A percentile compares a stretch with the other conserved stretches of the same genome.
These are phyloP conservation scores for Ptilodon capucinus DNA, from an alignment of 2,888 invertebrate species.

Conservation along the genomic window DNA sequence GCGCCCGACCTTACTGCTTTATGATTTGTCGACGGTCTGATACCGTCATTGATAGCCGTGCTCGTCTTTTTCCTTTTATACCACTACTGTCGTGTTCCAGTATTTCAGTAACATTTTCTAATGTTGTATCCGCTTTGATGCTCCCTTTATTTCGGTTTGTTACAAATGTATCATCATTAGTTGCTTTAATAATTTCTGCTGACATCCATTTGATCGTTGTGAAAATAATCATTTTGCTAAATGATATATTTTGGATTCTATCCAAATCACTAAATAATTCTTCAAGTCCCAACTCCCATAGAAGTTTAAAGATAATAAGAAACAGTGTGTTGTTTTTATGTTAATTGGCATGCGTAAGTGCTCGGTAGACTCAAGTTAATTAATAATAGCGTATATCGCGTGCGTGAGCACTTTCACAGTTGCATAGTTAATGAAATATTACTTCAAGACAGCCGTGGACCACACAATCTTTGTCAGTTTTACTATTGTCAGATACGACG, in stretches of 20 bases:
- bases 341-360: constrained; percentile 36
- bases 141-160: constrained; percentile 20
- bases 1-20: constrained; percentile 61
- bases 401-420: constrained; percentile 43
- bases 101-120: constrained; percentile 17
- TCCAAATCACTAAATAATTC: no score
- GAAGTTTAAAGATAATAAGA: no score
- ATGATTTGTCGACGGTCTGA: constrained; percentile 62
- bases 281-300: no score
- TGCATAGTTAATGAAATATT: constrained; percentile 44
- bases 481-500: not conserved
- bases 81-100: constrained; percentile 14
- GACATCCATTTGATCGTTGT: not conserved
- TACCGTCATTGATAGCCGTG: constrained; percentile 52
- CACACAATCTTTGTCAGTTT: not conserved
- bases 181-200: not conserved
- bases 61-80: constrained; percentile 34
- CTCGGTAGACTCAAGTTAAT: constrained; percentile 45
- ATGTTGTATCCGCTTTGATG: constrained; percentile 31
- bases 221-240: no score
- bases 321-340: no score
- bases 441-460: constrained; percentile 14
- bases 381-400: constrained; percentile 44
- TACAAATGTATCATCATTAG: not conserved
- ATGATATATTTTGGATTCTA: no score